A percentile compares a stretch with the other conserved stretches of the same genome.
phyloP scores from a whole-genome alignment of 2,797 vertebrate genomes.

The Delichon dasypus region DNA sequence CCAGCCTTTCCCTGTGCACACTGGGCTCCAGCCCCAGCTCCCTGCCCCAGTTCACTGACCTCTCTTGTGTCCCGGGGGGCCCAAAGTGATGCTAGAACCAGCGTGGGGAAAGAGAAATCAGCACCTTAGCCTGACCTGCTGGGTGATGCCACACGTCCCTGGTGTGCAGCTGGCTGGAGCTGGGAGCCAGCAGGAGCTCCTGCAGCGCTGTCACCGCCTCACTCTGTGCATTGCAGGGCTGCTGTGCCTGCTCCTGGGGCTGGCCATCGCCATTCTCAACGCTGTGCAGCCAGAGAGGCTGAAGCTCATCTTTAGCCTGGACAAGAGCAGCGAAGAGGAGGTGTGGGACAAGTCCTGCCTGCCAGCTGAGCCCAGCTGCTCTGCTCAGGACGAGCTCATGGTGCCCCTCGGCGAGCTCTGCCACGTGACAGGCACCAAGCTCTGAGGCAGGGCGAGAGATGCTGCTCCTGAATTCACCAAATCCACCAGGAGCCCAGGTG shows the following conservation, averaged over 20 bases:
- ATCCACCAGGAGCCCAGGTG: background rate
- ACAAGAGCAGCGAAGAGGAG: background rate
- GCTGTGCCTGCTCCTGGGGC: slow-evolving; percentile 83
- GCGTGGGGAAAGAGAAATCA: background rate
- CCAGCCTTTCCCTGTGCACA: background rate
- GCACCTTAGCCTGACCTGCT: background rate
- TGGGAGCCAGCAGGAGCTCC: background rate
- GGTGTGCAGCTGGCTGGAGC: background rate
- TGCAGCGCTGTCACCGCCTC: background rate
- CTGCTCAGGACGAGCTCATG: background rate
- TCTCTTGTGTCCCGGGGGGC: background rate
- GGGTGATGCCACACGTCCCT: accelerated
- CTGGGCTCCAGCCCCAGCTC: background rate
- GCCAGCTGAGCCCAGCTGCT: background rate
- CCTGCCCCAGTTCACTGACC: background rate
- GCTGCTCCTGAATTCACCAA: background rate
- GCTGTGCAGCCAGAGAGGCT: slow-evolving; percentile 80
- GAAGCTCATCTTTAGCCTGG: slow-evolving; percentile 83
- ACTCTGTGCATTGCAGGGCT: slow-evolving; percentile 73
- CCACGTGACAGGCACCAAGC: background rate
- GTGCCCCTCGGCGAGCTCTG: background rate
- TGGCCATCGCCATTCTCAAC: slow-evolving; percentile 77
- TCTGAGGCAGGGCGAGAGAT: background rate
- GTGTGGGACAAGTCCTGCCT: background rate
- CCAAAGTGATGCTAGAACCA: background rate